Evolutionary conservation across 2,797 vertebrate genomes (phyloP).

Genomic region (Oceanodroma leucorhoa): DNA sequence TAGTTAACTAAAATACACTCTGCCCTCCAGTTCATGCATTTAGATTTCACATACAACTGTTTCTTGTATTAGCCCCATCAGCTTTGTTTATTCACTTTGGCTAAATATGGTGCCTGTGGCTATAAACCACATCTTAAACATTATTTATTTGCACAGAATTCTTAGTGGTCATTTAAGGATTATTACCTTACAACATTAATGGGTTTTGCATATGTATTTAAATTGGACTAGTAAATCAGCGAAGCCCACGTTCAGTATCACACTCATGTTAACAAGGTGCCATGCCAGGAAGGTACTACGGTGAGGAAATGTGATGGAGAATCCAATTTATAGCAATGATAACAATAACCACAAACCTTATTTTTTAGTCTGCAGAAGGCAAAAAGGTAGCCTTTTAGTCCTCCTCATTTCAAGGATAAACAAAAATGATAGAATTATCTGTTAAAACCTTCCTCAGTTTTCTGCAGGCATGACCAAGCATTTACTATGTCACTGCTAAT

Average conservation of each 20-base stretch:
- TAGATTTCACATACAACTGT: not conserved
- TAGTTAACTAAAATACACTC: not conserved
- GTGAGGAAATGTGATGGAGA: not conserved
- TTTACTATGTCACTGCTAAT: conserved; percentile 2
- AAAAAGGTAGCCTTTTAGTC: not conserved
- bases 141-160: not conserved
- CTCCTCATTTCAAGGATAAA: not conserved
- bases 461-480: not conserved
- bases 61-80: not conserved
- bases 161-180: not conserved
- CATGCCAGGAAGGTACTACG: not conserved
- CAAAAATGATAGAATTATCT: not conserved
- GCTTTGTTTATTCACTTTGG: not conserved
- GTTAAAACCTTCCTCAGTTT: not conserved
- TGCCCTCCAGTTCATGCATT: not conserved
- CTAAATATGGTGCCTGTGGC: not conserved
- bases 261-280: not conserved
- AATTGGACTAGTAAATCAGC: not conserved
- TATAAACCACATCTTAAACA: not conserved
- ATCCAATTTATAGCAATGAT: conserved; percentile 9
- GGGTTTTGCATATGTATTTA: not conserved
- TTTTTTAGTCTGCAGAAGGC: not conserved
- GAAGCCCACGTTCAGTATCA: not conserved
- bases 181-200: not conserved
- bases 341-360: not conserved